Evolutionary conservation across 92 coral and sea anemone species (phyloP).

Genomic region (Nematostella vectensis): DNA sequence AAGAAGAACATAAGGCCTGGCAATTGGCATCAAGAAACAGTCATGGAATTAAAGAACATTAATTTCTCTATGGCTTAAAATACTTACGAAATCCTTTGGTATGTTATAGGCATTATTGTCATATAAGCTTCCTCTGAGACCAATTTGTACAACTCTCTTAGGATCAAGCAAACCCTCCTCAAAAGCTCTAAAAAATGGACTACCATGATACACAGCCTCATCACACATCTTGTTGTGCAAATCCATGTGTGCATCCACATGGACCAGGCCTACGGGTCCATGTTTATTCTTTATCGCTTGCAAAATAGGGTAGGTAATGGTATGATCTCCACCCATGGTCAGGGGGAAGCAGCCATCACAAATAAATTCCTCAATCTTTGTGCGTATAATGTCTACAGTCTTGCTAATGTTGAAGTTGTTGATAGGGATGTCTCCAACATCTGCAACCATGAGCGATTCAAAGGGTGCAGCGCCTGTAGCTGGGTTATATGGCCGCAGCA

Average conservation of each 20-base stretch:
- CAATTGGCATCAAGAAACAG: too few species aligned
- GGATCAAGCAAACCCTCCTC: slow-evolving; percentile 82
- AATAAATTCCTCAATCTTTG: slow-evolving; percentile 40
- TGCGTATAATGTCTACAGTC: slow-evolving; percentile 45
- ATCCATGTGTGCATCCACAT: slow-evolving; percentile 84
- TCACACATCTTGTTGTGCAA: slow-evolving; percentile 43
- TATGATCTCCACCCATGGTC: slow-evolving; percentile 79
- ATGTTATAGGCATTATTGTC: slow-evolving; percentile 25
- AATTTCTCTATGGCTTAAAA: too few species aligned
- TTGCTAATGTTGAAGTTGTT: slow-evolving; percentile 56
- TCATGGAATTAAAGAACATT: too few species aligned
- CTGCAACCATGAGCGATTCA: slow-evolving; percentile 84
- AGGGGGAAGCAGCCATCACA: slow-evolving; percentile 68
- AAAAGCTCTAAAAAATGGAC: slow-evolving; percentile 69
- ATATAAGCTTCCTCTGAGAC: slow-evolving; percentile 60
- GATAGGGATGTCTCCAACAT: slow-evolving; percentile 86
- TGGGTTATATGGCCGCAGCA: slow-evolving; percentile 73
- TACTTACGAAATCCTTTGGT: slow-evolving; percentile 54
- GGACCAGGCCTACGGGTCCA: slow-evolving; percentile 78
- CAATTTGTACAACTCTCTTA: slow-evolving; percentile 82
- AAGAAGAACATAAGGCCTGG: too few species aligned
- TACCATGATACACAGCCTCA: slow-evolving; percentile 67
- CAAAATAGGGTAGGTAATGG: slow-evolving; percentile 72
- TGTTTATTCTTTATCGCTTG: slow-evolving; percentile 76
- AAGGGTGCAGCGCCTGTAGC: slow-evolving; percentile 86